These are phyloP conservation scores for Salvelinus sp. DNA, from an alignment of 2,113 vertebrate genomes.

Conservation along the genomic window DNA sequence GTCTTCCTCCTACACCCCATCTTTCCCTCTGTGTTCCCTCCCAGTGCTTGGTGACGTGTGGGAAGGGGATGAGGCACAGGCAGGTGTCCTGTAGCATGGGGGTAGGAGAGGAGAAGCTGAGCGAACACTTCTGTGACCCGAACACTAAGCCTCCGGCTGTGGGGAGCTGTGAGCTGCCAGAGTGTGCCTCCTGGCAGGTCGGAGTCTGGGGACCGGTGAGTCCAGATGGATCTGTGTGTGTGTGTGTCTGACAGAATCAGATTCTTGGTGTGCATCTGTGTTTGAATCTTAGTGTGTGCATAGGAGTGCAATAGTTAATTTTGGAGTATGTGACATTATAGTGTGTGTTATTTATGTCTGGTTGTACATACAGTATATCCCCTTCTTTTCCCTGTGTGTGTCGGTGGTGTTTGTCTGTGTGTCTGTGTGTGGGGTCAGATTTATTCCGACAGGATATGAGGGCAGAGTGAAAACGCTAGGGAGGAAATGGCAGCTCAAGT, in stretches of 20 bases:
- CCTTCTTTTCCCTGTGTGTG: conserved; percentile 1
- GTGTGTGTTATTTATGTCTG: not conserved
- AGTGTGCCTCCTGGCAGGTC: conserved; percentile 89
- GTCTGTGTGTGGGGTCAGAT: conserved; percentile 38
- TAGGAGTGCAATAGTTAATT: not conserved
- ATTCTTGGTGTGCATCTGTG: not conserved
- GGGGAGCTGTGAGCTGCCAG: conserved; percentile 78
- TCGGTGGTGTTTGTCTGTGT: conserved; percentile 28
- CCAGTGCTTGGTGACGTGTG: conserved; percentile 90
- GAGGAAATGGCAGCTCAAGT: conserved; percentile 14
- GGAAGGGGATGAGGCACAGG: conserved; percentile 83
- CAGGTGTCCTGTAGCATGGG: conserved; percentile 82
- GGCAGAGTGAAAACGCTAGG: conserved; percentile 3
- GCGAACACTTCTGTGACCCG: conserved; percentile 81
- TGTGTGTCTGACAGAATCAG: too few relatives aligned
- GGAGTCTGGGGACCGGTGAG: conserved; percentile 93
- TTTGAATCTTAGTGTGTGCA: not conserved
- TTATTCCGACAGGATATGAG: conserved; percentile 41
- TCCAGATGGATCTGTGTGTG: conserved; percentile 63
- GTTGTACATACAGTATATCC: not conserved
- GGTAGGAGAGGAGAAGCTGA: conserved; percentile 77
- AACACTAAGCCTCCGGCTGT: conserved; percentile 76
- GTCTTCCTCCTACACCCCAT: not conserved
- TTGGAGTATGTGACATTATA: not conserved
- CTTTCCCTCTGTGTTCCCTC: conserved; percentile 57